These are phyloP conservation scores for Lepidocyrtinus sp. DNA, from an alignment of 2,888 invertebrate species.

Conservation along the genomic window DNA sequence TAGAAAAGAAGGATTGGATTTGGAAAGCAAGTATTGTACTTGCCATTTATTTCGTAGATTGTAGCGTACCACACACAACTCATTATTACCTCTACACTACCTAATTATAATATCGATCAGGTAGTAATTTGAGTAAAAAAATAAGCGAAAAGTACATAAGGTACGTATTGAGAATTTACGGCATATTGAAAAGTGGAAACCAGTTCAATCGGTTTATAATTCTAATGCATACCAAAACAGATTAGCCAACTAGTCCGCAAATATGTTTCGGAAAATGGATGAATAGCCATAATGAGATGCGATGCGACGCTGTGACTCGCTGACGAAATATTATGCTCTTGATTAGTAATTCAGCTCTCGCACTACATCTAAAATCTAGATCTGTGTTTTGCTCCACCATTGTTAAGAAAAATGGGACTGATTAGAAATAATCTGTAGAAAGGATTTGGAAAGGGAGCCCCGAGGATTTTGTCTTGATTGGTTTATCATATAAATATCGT, in stretches of 20 bases:
- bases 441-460: neutral
- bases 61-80: neutral
- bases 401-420: too few species aligned
- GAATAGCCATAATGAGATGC: neutral
- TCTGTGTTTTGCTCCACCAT: neutral
- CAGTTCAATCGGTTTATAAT: conserved; percentile 25
- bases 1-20: too few species aligned
- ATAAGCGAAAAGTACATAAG: neutral
- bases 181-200: conserved; percentile 28
- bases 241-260: too few species aligned
- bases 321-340: neutral
- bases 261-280: neutral
- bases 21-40: too few species aligned
- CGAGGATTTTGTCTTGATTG: neutral
- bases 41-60: neutral
- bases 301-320: too few species aligned
- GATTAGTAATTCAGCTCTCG: neutral
- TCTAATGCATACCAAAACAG: neutral
- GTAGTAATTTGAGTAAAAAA: neutral
- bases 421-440: neutral
- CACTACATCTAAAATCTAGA: neutral
- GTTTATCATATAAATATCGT: neutral
- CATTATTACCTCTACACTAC: neutral
- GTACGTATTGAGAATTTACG: neutral
- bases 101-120: neutral